Evolutionary conservation across 2,113 vertebrate species (phyloP).

Genomic region (Hypocryptadius cinnamomeus): DNA sequence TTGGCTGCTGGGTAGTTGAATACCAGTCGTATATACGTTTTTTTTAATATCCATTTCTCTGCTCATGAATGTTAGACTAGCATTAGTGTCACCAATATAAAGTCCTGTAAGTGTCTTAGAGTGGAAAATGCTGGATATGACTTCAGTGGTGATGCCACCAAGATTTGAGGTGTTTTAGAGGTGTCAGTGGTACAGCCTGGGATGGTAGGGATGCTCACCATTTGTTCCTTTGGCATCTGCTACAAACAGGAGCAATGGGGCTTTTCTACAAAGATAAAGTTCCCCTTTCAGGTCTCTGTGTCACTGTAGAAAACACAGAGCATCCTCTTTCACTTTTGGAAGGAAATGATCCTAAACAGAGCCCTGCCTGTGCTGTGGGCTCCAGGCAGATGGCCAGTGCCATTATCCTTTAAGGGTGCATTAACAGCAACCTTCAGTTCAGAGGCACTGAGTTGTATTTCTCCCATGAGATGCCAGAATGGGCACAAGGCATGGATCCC

Average conservation of each 20-base stretch:
- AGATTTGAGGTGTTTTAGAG: not conserved
- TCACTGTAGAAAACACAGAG: not conserved
- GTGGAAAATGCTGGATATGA: not conserved
- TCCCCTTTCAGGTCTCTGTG: not conserved
- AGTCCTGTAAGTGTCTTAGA: not conserved
- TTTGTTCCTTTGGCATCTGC: not conserved
- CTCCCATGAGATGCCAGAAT: not conserved
- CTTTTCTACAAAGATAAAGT: not conserved
- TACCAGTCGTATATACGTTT: not conserved
- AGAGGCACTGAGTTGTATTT: not conserved
- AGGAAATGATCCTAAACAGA: not conserved
- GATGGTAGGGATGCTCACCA: not conserved
- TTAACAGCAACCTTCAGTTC: not conserved
- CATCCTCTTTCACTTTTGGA: conserved; percentile 21
- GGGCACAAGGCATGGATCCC: not conserved
- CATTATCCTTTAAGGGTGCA: not conserved
- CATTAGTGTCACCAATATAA: not conserved
- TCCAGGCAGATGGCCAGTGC: not conserved
- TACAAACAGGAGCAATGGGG: not conserved
- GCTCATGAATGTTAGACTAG: not conserved
- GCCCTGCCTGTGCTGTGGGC: not conserved
- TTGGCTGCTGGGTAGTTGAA: not conserved
- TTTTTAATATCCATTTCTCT: not conserved
- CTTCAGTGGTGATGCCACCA: not conserved
- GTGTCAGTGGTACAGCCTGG: not conserved